Evolutionary conservation across 2,888 invertebrate species (phyloP), one percentile per base, ranked within the genome.

Genomic region (Drosophila maculinotata): DNA sequence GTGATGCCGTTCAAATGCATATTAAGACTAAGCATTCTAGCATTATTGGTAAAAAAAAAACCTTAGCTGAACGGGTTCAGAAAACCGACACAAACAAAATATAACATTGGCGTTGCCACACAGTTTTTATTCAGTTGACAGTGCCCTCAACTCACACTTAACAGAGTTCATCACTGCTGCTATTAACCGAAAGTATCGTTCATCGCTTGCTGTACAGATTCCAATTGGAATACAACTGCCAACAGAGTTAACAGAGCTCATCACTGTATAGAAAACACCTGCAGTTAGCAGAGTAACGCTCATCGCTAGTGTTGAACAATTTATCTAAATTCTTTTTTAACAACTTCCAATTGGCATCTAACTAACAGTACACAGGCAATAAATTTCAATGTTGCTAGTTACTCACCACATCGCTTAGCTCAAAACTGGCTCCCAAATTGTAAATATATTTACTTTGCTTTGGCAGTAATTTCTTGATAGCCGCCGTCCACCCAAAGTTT

Each of bases 341-440:
- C n/a, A n/a, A n/a, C n/a, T n/a, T n/a, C n/a, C n/a, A n/a, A 20
- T 20, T 20, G 2, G 20, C 20, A 20, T 20, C 20, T 20, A 20
- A 20, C 2, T 20, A 20, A 4, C 20, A 20, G 20, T n/a, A n/a
- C n/a, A n/a, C 20, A 20, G 20, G 4, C 8, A n/a, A 26, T 10
- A 12, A 35, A 48, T 28, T 31, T 10, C 6, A 26, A 17, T 10
- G 9, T 0, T 4, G 3, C 12, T 5, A 14, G 5, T 23, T 38
- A 74, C 71, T 76, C 36, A 86, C 86, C 71, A 81, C 63, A 48
- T 79, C 71, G n/a, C 30, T 38, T 1, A 66, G 28, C 28, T 83
- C 84, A 4, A 86, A 83, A 20, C 51, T 65, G 20, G 64, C 70
- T 7, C 83, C 84, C 30, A 88, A 74, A 36, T 89, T 89, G 53